These are phyloP conservation scores for Drosophila nr. medialis DNA, from an alignment of 2,888 invertebrate genomes.

Conservation along the genomic window DNA sequence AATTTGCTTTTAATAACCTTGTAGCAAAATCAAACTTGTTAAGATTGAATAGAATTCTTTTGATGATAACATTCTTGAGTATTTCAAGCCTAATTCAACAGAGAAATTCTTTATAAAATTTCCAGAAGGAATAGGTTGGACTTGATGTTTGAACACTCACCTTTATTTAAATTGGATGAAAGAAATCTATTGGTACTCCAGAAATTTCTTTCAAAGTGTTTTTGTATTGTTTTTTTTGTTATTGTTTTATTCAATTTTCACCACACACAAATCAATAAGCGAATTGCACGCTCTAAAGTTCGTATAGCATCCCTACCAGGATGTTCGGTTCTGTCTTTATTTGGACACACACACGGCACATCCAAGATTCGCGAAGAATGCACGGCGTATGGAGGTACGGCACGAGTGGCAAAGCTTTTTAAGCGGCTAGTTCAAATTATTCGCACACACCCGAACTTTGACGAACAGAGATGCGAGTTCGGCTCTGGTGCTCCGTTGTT, in stretches of 20 bases:
- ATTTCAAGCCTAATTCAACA: background rate
- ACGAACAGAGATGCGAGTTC: constrained; percentile 59
- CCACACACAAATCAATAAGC: constrained; percentile 29
- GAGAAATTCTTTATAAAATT: background rate
- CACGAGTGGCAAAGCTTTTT: constrained; percentile 69
- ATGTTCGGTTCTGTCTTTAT: constrained; percentile 37
- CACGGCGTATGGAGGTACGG: constrained; percentile 72
- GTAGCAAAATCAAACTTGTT: background rate
- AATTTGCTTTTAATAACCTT: background rate
- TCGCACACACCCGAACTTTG: constrained; percentile 55
- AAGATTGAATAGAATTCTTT: background rate
- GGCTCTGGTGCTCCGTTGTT: constrained; percentile 55
- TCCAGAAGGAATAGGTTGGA: background rate
- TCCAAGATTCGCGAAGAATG: constrained; percentile 73
- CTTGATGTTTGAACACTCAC: constrained; percentile 11
- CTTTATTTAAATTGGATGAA: constrained; percentile 2
- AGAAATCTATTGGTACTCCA: constrained; percentile 11
- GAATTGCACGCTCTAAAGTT: constrained; percentile 43
- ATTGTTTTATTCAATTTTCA: constrained; percentile 20
- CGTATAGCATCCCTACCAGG: constrained; percentile 54
- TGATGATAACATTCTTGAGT: background rate
- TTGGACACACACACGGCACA: constrained; percentile 57
- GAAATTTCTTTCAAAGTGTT: constrained; percentile 10
- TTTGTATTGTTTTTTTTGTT: background rate
- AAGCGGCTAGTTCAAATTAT: constrained; percentile 70